phyloP scores from a whole-genome alignment of 2,113 vertebrate genomes.

The Chlorodrepanis virens region DNA sequence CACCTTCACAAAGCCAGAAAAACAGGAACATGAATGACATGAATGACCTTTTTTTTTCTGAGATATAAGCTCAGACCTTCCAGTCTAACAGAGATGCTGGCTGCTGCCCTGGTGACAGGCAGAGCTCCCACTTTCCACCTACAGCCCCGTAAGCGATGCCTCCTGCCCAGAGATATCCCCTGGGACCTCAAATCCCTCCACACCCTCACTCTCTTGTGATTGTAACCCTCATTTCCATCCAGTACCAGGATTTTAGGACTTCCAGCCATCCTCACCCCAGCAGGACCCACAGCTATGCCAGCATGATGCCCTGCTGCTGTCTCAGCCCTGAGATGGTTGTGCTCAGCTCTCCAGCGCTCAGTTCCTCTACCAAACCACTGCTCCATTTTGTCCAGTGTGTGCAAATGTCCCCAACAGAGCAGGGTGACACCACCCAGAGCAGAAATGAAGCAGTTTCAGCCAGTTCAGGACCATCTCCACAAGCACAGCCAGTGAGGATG shows the following conservation, averaged over 20 bases:
- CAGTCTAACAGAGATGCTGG: not conserved
- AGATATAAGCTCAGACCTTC: not conserved
- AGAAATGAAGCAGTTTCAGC: not conserved
- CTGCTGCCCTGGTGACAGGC: not conserved
- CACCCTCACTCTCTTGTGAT: rapidly evolving
- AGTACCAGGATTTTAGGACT: not conserved
- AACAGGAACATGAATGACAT: rapidly evolving
- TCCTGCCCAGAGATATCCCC: not conserved
- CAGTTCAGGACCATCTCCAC: not conserved
- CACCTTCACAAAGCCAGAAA: not conserved
- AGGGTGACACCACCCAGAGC: not conserved
- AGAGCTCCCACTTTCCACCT: not conserved
- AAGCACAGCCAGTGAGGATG: not conserved
- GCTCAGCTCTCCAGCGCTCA: not conserved
- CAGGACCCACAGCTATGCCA: not conserved
- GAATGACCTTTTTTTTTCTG: rapidly evolving
- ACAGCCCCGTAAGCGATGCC: rapidly evolving
- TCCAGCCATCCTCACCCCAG: not conserved
- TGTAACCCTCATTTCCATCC: not conserved
- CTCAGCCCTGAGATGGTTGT: not conserved
- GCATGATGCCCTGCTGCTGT: not conserved
- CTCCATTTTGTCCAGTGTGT: not conserved
- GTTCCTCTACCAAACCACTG: not conserved
- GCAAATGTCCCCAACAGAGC: not conserved
- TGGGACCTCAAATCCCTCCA: rapidly evolving